Percentiles rank a stretch among this genome's conserved stretches.
Conservation (phyloP, 2,797 vertebrate genomes). For the Allobates femoralis region DNA sequence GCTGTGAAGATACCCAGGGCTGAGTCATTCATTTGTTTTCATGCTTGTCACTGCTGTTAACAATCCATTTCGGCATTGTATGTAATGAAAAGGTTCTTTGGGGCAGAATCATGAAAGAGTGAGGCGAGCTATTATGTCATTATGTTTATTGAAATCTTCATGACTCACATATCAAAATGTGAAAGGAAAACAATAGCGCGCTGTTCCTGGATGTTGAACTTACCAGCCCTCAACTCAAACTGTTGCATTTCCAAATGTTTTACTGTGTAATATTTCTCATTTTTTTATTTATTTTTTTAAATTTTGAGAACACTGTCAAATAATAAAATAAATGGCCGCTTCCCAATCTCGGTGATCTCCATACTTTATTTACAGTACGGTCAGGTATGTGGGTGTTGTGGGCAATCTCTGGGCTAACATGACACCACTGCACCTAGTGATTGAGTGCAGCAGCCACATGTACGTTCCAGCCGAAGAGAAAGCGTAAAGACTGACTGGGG, state of each 20-base stretch:
- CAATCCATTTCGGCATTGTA: constrained; percentile 23
- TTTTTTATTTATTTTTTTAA: too few relatives aligned
- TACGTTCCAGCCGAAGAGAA: too few relatives aligned
- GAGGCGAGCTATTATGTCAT: constrained; percentile 30
- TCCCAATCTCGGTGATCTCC: too few relatives aligned
- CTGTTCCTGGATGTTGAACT: not conserved
- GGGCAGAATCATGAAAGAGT: constrained; percentile 28
- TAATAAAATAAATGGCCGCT: too few relatives aligned
- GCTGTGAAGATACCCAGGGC: constrained; percentile 6
- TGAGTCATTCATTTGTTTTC: constrained; percentile 41
- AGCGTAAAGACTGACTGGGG: too few relatives aligned
- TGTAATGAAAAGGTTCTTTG: constrained; percentile 45
- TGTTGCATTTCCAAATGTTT: not conserved
- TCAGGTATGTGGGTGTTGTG: too few relatives aligned
- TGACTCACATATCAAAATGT: constrained; percentile 29
- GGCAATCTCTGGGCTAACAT: too few relatives aligned
- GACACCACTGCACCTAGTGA: too few relatives aligned
- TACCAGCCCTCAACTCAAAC: not conserved
- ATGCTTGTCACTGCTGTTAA: constrained; percentile 14
- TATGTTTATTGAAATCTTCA: constrained; percentile 45
- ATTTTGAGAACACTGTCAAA: too few relatives aligned
- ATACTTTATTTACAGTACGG: too few relatives aligned
- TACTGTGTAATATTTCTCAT: not conserved
- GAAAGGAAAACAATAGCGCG: constrained; percentile 13
- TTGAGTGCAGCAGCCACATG: too few relatives aligned